These are phyloP conservation scores for Phyllostomus hastatus DNA, from an alignment of 2,113 vertebrate genomes.

Conservation along the genomic window DNA sequence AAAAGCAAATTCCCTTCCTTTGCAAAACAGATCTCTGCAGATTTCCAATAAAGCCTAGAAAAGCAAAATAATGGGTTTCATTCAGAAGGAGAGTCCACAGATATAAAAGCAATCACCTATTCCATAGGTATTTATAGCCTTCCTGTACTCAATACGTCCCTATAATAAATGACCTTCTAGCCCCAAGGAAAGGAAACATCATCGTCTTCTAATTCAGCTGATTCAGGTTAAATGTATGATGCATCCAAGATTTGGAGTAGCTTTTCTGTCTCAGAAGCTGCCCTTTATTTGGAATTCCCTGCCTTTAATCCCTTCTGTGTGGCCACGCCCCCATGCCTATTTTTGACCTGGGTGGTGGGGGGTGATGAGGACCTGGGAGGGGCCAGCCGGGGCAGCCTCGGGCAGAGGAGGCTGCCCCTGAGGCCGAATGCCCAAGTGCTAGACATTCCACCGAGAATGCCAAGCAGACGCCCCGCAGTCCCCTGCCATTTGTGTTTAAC, in stretches of 20 bases:
- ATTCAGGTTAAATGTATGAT: neutral
- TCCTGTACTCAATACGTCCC: neutral
- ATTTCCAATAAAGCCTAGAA: neutral
- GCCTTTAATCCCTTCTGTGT: neutral
- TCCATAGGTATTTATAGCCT: neutral
- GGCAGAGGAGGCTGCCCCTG: neutral
- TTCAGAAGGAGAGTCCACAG: neutral
- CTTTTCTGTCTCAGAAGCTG: constrained; percentile 5
- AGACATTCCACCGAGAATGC: constrained; percentile 23
- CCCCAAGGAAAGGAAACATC: neutral
- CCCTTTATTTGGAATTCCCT: constrained; percentile 12
- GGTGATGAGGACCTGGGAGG: neutral
- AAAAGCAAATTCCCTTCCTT: constrained; percentile 18
- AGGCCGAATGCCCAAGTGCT: neutral
- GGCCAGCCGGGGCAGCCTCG: neutral
- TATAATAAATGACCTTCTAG: neutral
- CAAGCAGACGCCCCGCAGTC: neutral
- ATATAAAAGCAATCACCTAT: neutral
- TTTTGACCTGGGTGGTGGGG: neutral
- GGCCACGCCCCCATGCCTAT: neutral
- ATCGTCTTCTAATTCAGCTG: neutral
- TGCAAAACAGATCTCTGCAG: constrained; percentile 4
- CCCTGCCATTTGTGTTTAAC: constrained; percentile 41
- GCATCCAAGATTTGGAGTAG: neutral
- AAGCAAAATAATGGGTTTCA: constrained; percentile 13